Percentiles rank a stretch among this genome's conserved stretches.
phyloP scores from a whole-genome alignment of 2,113 vertebrate species.

The Amia ocellicauda region DNA sequence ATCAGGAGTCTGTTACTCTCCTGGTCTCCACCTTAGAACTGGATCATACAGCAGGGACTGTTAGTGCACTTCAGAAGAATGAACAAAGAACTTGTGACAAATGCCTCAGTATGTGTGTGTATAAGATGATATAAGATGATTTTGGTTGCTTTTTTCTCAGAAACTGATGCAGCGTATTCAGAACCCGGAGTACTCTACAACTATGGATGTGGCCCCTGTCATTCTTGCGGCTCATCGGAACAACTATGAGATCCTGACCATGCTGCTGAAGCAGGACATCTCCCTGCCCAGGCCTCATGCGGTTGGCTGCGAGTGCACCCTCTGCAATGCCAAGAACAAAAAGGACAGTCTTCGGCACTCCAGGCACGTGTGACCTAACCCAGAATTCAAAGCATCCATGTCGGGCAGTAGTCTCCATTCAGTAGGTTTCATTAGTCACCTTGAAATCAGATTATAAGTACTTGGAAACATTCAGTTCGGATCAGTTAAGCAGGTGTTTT shows the following conservation, averaged over 20 bases:
- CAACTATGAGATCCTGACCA: conserved; percentile 98
- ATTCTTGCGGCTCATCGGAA: conserved; percentile 97
- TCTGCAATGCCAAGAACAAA: conserved; percentile 98
- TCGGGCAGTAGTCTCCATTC: no score
- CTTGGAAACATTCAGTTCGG: no score
- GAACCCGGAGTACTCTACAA: conserved; percentile 97
- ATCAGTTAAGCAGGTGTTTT: neutral
- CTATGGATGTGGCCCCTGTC: conserved; percentile 97
- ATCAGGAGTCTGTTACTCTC: no score
- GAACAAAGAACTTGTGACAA: neutral
- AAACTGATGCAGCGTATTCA: conserved; percentile 98
- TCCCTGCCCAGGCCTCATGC: conserved; percentile 94
- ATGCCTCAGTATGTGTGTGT: no score
- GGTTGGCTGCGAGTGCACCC: conserved; percentile 93
- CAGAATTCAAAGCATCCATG: no score
- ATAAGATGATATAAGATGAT: no score
- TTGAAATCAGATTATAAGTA: no score
- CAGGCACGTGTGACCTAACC: conserved; percentile 66
- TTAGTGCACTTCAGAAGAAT: neutral
- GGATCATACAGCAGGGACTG: no score
- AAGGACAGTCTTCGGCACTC: conserved; percentile 96
- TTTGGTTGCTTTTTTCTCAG: conserved; percentile 51
- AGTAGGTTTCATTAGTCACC: no score
- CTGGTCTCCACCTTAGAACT: no score
- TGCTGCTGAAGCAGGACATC: conserved; percentile 96